Conservation (phyloP, 1,140 invertebrate species). For the Wiebesia pumilae region DNA sequence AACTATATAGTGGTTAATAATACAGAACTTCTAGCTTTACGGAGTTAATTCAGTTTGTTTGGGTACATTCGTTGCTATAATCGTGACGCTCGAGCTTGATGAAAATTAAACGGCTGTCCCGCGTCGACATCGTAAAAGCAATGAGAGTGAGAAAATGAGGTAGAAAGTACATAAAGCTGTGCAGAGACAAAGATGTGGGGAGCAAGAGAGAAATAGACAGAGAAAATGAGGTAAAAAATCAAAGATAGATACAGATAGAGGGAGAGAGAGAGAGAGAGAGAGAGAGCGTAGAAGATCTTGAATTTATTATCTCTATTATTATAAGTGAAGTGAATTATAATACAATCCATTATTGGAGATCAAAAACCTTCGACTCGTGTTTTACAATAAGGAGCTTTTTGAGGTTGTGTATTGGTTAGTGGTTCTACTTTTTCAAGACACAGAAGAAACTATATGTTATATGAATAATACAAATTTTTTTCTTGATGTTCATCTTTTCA, state of each 20-base stretch:
- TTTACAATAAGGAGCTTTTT: background rate
- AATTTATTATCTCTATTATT: conserved; percentile 34
- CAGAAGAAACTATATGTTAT: too few relatives aligned
- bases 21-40: conserved; percentile 53
- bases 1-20: conserved; percentile 52
- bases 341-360: conserved; percentile 33
- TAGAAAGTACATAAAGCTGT: conserved; percentile 12
- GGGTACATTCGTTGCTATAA: conserved; percentile 55
- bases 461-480: too few relatives aligned
- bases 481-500: too few relatives aligned
- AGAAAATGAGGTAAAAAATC: too few relatives aligned
- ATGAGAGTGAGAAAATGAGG: conserved; percentile 17
- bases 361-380: conserved; percentile 29
- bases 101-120: conserved; percentile 55
- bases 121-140: conserved; percentile 50
- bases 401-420: background rate
- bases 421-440: too few relatives aligned
- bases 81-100: conserved; percentile 54
- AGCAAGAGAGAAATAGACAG: background rate
- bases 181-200: too few relatives aligned
- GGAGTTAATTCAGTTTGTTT: conserved; percentile 59
- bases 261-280: background rate
- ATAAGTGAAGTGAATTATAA: conserved; percentile 40
- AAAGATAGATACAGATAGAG: too few relatives aligned
- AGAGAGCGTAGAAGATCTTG: conserved; percentile 20